These are phyloP conservation scores for Neomicropteryx cornuta DNA, from an alignment of 1,140 invertebrate species.

Conservation along the genomic window DNA sequence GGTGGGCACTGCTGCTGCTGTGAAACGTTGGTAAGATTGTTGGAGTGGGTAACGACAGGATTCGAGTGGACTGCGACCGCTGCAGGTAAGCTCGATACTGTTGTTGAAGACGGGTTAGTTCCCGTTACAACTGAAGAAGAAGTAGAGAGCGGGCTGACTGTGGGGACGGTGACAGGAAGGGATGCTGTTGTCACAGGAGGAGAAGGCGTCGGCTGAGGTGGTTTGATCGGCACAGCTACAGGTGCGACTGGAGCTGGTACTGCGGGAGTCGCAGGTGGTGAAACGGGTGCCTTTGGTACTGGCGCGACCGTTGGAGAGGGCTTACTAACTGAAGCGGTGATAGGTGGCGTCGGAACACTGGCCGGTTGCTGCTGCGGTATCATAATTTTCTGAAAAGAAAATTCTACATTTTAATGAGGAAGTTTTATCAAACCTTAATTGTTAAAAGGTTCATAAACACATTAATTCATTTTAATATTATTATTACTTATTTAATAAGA, in stretches of 20 bases:
- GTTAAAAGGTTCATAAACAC: too few relatives aligned
- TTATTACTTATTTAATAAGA: too few relatives aligned
- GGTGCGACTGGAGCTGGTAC: constrained; percentile 11
- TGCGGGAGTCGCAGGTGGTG: constrained; percentile 10
- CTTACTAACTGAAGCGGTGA: constrained; percentile 7
- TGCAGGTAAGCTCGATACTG: constrained; percentile 1
- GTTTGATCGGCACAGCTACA: constrained; percentile 5
- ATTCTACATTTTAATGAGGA: too few relatives aligned
- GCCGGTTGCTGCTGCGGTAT: constrained; percentile 8
- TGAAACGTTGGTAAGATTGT: too few relatives aligned
- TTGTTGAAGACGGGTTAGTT: constrained; percentile 10
- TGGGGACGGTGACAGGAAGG: constrained; percentile 14
- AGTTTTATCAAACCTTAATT: too few relatives aligned
- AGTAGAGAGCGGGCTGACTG: constrained; percentile 17
- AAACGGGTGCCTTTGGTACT: constrained; percentile 4
- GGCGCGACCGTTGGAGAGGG: constrained; percentile 7
- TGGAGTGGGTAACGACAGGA: constrained; percentile 9
- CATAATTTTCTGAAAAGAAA: too few relatives aligned
- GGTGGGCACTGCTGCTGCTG: too few relatives aligned
- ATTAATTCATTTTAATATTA: too few relatives aligned
- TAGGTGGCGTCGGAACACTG: constrained; percentile 10
- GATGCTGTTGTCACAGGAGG: constrained; percentile 10
- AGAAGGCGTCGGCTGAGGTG: constrained; percentile 5
- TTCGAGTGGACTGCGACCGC: constrained; percentile 8
- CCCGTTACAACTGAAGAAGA: too few relatives aligned